Evolutionary conservation across 2,797 vertebrate species (phyloP).

Genomic region (Eremophila alpestris): DNA sequence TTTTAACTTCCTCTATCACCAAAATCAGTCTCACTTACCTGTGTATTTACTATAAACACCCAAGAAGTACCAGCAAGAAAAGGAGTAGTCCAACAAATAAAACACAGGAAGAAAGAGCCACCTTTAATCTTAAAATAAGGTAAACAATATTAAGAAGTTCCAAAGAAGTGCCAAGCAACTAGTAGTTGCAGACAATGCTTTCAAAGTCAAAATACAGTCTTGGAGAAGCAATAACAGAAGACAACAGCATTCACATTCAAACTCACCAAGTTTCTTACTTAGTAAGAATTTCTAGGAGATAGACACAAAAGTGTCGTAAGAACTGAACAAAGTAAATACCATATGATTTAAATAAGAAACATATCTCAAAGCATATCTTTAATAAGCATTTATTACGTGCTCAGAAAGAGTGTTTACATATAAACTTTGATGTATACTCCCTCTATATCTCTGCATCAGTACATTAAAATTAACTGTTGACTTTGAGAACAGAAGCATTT

Average conservation of each 20-base stretch:
- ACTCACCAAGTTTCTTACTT: background rate
- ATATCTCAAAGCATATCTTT: conserved; percentile 3
- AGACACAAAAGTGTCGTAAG: background rate
- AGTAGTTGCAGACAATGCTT: background rate
- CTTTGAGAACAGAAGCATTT: conserved; percentile 31
- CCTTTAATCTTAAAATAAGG: background rate
- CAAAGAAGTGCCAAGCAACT: background rate
- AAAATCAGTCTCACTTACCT: background rate
- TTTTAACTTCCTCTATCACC: background rate
- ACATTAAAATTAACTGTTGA: conserved; percentile 44
- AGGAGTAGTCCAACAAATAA: background rate
- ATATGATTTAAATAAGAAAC: conserved; percentile 34
- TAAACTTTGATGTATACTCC: conserved; percentile 34
- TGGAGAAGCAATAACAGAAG: background rate
- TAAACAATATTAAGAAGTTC: background rate
- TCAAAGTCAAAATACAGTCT: background rate
- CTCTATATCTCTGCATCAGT: conserved; percentile 18
- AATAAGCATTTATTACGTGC: conserved; percentile 31
- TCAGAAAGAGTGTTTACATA: conserved; percentile 28
- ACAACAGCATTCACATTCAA: background rate
- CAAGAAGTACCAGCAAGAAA: background rate
- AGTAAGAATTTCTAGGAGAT: background rate
- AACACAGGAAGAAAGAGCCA: background rate
- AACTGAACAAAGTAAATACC: conserved; percentile 11
- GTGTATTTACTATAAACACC: background rate